These are phyloP conservation scores for Strigops habroptila DNA, from an alignment of 2,113 vertebrate genomes.

Conservation along the genomic window DNA sequence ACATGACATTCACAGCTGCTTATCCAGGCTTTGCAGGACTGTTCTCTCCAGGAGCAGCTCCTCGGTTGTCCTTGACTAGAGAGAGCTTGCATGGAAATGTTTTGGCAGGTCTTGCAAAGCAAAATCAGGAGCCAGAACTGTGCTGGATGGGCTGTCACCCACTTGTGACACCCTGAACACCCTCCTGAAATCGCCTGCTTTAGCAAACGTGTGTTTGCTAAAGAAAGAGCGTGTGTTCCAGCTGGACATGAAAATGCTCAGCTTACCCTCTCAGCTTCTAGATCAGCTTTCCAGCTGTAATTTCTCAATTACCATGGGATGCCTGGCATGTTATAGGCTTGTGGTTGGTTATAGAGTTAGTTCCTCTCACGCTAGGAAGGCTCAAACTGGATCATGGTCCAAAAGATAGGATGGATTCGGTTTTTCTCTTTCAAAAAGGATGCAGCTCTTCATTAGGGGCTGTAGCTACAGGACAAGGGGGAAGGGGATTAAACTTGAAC, in stretches of 20 bases:
- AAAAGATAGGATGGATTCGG: background rate
- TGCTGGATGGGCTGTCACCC: background rate
- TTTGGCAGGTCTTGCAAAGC: background rate
- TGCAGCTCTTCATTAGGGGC: accelerated
- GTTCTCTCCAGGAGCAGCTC: background rate
- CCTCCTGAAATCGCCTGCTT: background rate
- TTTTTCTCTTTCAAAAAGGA: background rate
- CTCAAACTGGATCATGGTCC: background rate
- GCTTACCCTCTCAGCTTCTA: background rate
- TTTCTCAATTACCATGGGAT: background rate
- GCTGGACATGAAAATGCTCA: background rate
- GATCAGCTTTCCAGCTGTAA: background rate
- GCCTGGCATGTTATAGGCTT: background rate
- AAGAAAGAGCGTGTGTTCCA: background rate
- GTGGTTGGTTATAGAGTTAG: background rate
- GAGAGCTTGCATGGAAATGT: background rate
- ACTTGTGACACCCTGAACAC: background rate
- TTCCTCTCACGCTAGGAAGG: background rate
- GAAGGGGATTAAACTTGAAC: background rate
- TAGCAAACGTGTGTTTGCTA: background rate
- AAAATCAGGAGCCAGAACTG: background rate
- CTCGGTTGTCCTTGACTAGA: background rate
- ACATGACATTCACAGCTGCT: background rate
- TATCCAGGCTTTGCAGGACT: background rate
- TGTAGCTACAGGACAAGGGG: background rate